Evolutionary conservation across 2,888 invertebrate species (phyloP), one percentile per base, ranked within the genome.

Genomic region (Meiosimyza platycephala): DNA sequence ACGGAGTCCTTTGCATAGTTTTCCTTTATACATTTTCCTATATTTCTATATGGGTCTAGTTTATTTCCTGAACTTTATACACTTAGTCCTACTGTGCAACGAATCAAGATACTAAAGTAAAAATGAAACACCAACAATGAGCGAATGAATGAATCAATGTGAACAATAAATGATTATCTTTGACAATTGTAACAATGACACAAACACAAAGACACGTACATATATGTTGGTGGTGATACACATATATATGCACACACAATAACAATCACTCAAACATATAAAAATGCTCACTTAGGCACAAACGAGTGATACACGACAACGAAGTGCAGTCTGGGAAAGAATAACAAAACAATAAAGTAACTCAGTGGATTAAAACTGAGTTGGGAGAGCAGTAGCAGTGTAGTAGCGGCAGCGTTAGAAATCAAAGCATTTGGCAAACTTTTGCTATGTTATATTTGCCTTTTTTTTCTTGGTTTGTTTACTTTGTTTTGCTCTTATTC

Each of bases 111-210:
- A 40, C 9, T 40, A 40, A 40, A 9, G 9, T 1, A 40, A 40
- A 40, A 40, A 40, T 40, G 7, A 40, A 40, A 40, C 40, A 40
- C 9, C 9, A 40, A 40, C 40, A 40, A 40, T 40, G 40, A 40
- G 40, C 9, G 22, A 51, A 50, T 47, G 33, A 15, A 60, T 28
- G 40, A 60, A 62, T 55, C 69, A 70, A 70, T 62, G 51, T 33
- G 16, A 68, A 68, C 59, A 68, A 68, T 59, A 60, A 68, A 68
- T 68, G 68, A 68, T 68, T 68, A 68, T 68, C 50, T 57, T 59
- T 59, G 68, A 55, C 71, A 71, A 71, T 62, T 52, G 71, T 28
- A 47, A 63, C n/a, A 63, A 51, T 54, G 54, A 52, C 54, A 54
- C 59, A 22, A 63, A 47, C 63, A 47, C n/a, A 63, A 16, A 11